Conservation (phyloP, 37 sponge, comb jelly and placozoan genomes). For the Hexactinellida sp. region DNA sequence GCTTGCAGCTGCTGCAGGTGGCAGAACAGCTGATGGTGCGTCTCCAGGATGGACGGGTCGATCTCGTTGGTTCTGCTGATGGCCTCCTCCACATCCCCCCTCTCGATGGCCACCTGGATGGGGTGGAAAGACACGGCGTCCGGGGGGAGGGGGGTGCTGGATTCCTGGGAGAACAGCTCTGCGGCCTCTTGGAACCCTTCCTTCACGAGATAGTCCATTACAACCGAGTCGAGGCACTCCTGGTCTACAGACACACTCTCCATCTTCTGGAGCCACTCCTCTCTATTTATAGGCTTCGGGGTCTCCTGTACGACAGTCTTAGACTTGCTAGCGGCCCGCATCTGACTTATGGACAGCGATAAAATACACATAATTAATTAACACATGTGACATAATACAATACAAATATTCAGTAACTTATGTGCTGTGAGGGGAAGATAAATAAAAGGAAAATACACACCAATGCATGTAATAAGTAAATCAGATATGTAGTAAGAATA, state of each 20-base stretch:
- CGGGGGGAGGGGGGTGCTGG: constrained; percentile 7
- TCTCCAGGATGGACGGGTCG: constrained; percentile 36
- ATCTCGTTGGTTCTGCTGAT: constrained; percentile 30
- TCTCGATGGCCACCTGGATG: constrained; percentile 25
- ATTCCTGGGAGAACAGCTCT: constrained; percentile 25
- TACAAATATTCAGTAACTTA: too few relatives aligned
- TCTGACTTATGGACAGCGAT: too few relatives aligned
- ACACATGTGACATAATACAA: too few relatives aligned
- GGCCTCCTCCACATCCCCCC: constrained; percentile 31
- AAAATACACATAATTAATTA: not conserved
- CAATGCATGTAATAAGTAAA: not conserved
- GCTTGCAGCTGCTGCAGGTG: constrained; percentile 37
- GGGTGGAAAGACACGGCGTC: not conserved
- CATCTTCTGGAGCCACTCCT: not conserved
- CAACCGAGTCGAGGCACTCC: constrained; percentile 10
- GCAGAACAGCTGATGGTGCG: constrained; percentile 30
- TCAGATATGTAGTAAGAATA: not conserved
- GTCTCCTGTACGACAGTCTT: not conserved
- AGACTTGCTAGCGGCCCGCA: not conserved
- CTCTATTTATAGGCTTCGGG: not conserved
- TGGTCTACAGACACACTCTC: not conserved
- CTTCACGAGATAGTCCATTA: constrained; percentile 46
- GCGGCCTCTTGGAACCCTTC: constrained; percentile 51
- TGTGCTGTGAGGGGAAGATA: not conserved
- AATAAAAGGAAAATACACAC: not conserved